Base-by-base conservation (phyloP, 1,140 invertebrate genomes). In the Dryas iulia region DNA sequence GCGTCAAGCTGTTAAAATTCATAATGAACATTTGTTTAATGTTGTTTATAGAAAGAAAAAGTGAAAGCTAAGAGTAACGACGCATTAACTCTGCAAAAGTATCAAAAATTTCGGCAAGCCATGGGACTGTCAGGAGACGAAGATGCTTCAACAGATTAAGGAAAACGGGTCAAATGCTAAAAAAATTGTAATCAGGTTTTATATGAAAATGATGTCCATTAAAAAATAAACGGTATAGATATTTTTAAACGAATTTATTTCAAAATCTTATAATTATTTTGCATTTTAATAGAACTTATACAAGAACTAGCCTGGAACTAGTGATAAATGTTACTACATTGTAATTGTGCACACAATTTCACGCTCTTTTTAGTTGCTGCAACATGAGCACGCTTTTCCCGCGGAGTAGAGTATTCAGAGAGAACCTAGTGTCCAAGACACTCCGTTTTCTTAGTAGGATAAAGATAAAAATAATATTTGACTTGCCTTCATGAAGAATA, bases 121-220 rank as follows among this genome's bases (percentile, higher is more conserved):
- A 84, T 90, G 81, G 87, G 85, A 57, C 74, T 89, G 1, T 89
- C 86, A 1, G 81, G 74, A 26, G 87, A 90, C 56, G 87, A 89
- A 64, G 87, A 88, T 18, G 80, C 73, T 71, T 89, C 88, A 7
- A 87, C 88, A 24, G 86, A 89, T 26, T 89, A 76, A 86, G 59
- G 58, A 66, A 56, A 58, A 69, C 57, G 7, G 1, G 39, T 47
- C n/a, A 24, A 70, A 79, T 52, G 65, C 10, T 28, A 23, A 54
- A 83, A 83, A 79, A 78, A 79, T 74, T 61, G 73, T 61, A 76
- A 83, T 53, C 33, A 8, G 18, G 18, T 8, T 47, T 35, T 31
- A 58, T 26, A 66, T 33, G 30, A 73, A 69, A 70, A 58, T 59
- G 52, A 14, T 25, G 53, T 63, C 26, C 33, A 56, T 47, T 59